Percentiles rank a stretch among this genome's conserved stretches.
phyloP scores from a whole-genome alignment of 2,797 vertebrate species.

The Chrysocyon brachyurus region DNA sequence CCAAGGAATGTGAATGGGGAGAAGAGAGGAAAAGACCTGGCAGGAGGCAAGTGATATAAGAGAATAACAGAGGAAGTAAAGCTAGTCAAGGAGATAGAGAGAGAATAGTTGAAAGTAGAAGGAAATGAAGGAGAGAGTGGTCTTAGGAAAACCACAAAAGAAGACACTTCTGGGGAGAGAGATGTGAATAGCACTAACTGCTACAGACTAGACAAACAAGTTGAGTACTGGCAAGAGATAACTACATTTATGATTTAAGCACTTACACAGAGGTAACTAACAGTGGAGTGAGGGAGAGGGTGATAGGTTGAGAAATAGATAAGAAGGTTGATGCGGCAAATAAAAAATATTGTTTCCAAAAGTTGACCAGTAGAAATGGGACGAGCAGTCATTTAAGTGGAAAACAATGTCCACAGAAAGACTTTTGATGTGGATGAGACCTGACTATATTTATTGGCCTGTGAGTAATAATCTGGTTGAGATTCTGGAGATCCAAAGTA shows the following conservation, averaged over 20 bases:
- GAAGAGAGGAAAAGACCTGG: fast-evolving
- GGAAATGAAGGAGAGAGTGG: neutral
- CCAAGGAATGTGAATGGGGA: neutral
- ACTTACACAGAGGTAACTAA: too few species aligned
- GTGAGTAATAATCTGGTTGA: neutral
- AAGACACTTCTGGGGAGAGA: neutral
- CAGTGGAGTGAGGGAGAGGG: neutral
- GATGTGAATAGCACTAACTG: neutral
- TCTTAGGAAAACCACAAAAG: neutral
- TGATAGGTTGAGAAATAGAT: neutral
- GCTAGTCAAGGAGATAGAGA: neutral
- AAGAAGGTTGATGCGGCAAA: neutral
- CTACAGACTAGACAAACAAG: neutral
- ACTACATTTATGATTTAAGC: neutral
- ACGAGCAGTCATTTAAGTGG: neutral
- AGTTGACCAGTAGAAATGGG: neutral
- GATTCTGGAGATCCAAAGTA: neutral
- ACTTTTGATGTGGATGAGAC: neutral
- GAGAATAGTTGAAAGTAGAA: neutral
- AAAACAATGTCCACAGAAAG: neutral
- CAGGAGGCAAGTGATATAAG: neutral
- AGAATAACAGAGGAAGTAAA: neutral
- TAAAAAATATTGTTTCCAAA: neutral
- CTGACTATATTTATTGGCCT: neutral
- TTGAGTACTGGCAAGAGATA: neutral